Percentiles rank a stretch among this genome's conserved stretches.
phyloP scores from a whole-genome alignment of 1,140 invertebrate species.

The Drosophila busckii region DNA sequence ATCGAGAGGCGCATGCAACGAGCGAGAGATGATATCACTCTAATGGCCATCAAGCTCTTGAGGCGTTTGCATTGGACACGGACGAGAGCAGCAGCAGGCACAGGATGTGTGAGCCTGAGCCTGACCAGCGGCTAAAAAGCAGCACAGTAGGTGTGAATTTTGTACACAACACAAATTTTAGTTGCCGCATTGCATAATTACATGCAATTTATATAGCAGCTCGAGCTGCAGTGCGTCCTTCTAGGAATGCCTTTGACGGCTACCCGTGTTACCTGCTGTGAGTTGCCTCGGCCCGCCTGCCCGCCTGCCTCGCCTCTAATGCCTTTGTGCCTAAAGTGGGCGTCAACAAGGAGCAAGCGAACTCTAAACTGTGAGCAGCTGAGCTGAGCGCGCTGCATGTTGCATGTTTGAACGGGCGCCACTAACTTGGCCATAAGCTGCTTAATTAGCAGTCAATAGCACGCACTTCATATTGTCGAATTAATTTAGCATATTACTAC shows the following conservation, averaged over 20 bases:
- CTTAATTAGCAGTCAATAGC: slow-evolving; percentile 76
- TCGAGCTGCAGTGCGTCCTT: slow-evolving; percentile 22
- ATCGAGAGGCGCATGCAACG: slow-evolving; percentile 42
- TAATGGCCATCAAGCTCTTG: slow-evolving; percentile 48
- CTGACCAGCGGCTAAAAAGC: slow-evolving; percentile 1
- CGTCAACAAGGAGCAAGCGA: too few species aligned
- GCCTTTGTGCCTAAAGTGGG: too few species aligned
- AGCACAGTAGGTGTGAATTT: slow-evolving; percentile 53
- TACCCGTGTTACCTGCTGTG: slow-evolving; percentile 54
- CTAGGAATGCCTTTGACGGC: slow-evolving; percentile 32
- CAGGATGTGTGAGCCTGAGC: slow-evolving; percentile 19
- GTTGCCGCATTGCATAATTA: slow-evolving; percentile 63
- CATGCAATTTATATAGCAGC: slow-evolving; percentile 57
- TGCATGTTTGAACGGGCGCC: slow-evolving; percentile 9
- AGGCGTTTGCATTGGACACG: slow-evolving; percentile 43
- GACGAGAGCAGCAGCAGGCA: slow-evolving; percentile 33
- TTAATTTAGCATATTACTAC: slow-evolving; percentile 74
- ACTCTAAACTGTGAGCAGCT: too few species aligned
- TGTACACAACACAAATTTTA: slow-evolving; percentile 4
- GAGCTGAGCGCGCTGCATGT: slow-evolving; percentile 7
- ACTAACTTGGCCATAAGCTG: slow-evolving; percentile 60
- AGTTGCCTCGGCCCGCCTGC: neutral
- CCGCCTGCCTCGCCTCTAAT: too few species aligned
- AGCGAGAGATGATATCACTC: slow-evolving; percentile 56
- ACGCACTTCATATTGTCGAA: slow-evolving; percentile 73